These are phyloP conservation scores for Zaprionus capensis DNA, from an alignment of 1,140 invertebrate genomes.

Conservation along the genomic window DNA sequence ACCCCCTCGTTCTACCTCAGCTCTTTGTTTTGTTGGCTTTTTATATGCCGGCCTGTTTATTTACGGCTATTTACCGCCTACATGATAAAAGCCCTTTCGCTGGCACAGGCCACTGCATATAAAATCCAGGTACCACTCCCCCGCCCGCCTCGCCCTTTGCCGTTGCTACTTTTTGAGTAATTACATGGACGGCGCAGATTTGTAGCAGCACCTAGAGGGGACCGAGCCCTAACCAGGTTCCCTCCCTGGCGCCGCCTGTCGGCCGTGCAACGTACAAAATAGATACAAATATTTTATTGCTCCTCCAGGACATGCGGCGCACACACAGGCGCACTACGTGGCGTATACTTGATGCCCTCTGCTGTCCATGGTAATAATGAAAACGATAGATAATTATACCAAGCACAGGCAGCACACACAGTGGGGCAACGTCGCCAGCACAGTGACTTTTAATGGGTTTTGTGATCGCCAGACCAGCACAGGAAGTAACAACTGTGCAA, in stretches of 20 bases:
- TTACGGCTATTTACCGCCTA: conserved; percentile 78
- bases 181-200: conserved; percentile 67
- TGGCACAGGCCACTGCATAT: conserved; percentile 49
- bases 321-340: conserved; percentile 47
- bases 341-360: conserved; percentile 57
- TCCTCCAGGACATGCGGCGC: conserved; percentile 70
- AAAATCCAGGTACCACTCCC: conserved; percentile 32
- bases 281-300: conserved; percentile 82
- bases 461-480: conserved; percentile 18
- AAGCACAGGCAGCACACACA: conserved; percentile 4
- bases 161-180: conserved; percentile 71
- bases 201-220: conserved; percentile 53
- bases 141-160: neutral
- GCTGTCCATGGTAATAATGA: conserved; percentile 67
- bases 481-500: conserved; percentile 38
- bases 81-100: conserved; percentile 77
- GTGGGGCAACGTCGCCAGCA: neutral
- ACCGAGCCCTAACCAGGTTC: neutral
- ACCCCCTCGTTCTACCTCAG: conserved; percentile 3
- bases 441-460: conserved; percentile 75
- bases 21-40: conserved; percentile 58
- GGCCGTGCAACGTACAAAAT: conserved; percentile 44
- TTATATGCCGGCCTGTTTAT: conserved; percentile 72
- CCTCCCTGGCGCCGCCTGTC: neutral
- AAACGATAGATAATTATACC: conserved; percentile 78